Percentiles rank a stretch among this genome's conserved stretches.
Conservation (phyloP, 2,113 vertebrate genomes). For the Dasyornis broadbenti region DNA sequence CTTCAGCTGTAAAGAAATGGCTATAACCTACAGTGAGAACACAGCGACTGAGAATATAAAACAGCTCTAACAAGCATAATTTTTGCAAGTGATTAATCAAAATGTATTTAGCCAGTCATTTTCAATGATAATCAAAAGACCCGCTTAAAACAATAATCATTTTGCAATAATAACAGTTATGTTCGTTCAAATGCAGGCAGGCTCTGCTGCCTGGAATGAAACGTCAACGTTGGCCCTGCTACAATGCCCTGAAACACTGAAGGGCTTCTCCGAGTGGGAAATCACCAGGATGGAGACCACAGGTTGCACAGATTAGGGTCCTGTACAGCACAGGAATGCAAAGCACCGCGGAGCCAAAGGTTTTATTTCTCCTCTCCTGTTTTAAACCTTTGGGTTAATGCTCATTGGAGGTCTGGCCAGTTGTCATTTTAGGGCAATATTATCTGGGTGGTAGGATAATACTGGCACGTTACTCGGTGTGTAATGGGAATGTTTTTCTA, state of each 20-base stretch:
- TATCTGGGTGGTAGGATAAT: conserved; percentile 16
- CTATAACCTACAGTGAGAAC: conserved; percentile 69
- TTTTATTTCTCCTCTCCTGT: background rate
- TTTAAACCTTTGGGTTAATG: conserved; percentile 15
- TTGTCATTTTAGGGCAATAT: conserved; percentile 27
- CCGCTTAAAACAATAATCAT: conserved; percentile 73
- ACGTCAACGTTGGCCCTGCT: background rate
- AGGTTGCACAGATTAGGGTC: background rate
- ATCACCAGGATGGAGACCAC: background rate
- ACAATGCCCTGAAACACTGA: background rate
- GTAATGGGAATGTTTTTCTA: conserved; percentile 17
- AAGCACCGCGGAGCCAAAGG: background rate
- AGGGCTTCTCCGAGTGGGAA: background rate
- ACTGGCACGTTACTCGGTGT: background rate
- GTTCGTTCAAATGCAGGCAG: conserved; percentile 43
- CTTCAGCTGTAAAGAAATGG: conserved; percentile 61
- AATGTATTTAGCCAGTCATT: conserved; percentile 74
- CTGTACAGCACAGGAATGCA: background rate
- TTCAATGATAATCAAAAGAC: conserved; percentile 72
- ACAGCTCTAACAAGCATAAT: conserved; percentile 71
- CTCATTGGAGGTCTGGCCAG: conserved; percentile 22
- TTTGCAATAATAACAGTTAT: conserved; percentile 66
- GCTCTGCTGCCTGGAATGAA: conserved; percentile 42
- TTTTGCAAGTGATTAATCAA: conserved; percentile 77
- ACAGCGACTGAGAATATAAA: conserved; percentile 80